Evolutionary conservation across 2,888 invertebrate genomes (phyloP).

Genomic region (Aplocera efformata): DNA sequence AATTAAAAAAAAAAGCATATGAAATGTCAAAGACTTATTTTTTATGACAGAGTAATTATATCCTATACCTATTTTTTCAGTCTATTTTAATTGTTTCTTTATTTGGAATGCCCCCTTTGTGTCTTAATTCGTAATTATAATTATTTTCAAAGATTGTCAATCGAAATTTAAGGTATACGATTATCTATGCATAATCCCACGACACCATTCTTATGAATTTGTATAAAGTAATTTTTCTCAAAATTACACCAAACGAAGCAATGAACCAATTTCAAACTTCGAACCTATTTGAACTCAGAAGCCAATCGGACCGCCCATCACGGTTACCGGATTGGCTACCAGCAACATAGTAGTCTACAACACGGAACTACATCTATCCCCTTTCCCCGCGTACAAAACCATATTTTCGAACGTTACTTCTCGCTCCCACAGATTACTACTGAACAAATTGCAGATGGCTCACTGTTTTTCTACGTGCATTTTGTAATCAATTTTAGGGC

Average conservation of each 20-base stretch:
- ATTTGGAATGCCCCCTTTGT: too few relatives aligned
- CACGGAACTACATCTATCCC: slow-evolving; percentile 48
- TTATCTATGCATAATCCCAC: too few relatives aligned
- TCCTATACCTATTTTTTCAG: too few relatives aligned
- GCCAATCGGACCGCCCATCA: slow-evolving; percentile 55
- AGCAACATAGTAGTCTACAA: slow-evolving; percentile 46
- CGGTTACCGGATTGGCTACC: slow-evolving; percentile 68
- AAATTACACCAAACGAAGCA: slow-evolving; percentile 15
- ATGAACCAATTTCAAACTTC: slow-evolving; percentile 41
- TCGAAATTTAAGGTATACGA: too few relatives aligned
- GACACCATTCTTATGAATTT: background rate
- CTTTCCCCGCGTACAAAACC: slow-evolving; percentile 38
- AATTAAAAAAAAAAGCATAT: too few relatives aligned
- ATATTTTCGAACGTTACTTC: slow-evolving; percentile 31
- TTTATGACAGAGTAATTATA: too few relatives aligned
- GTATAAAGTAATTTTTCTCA: slow-evolving; percentile 2
- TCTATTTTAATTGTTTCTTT: too few relatives aligned
- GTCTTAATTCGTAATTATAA: too few relatives aligned
- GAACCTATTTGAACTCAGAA: slow-evolving; percentile 50
- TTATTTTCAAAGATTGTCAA: too few relatives aligned
- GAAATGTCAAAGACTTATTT: too few relatives aligned
- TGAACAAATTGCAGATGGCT: slow-evolving; percentile 69
- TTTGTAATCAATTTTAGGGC: slow-evolving; percentile 52
- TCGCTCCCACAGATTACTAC: slow-evolving; percentile 56
- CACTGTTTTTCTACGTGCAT: slow-evolving; percentile 67